A percentile compares a stretch with the other conserved stretches of the same genome.
These are phyloP conservation scores for Aphaenogaster floridana DNA, from an alignment of 1,140 invertebrate species.

Conservation along the genomic window DNA sequence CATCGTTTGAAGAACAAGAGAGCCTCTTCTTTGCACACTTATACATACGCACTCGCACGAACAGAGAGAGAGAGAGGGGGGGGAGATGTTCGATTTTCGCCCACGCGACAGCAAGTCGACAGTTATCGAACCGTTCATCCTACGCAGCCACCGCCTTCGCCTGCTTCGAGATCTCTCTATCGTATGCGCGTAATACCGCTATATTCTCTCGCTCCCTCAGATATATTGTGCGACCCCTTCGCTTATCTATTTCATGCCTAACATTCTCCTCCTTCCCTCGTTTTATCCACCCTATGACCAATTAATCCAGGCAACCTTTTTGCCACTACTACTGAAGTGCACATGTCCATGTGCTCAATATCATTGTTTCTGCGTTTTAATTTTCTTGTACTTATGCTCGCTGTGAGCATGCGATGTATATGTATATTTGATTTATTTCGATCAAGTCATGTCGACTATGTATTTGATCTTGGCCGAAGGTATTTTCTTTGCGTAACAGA, in stretches of 20 bases:
- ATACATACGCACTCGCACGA: background rate
- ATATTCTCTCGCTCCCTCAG: background rate
- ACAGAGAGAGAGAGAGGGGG: conserved; percentile 6
- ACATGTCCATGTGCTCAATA: no score
- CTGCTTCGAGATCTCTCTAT: conserved; percentile 62
- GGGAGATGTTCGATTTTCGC: conserved; percentile 67
- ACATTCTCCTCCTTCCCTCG: background rate
- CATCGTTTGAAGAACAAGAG: background rate
- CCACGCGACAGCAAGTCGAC: conserved; percentile 60
- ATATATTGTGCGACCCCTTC: background rate
- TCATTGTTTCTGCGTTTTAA: background rate
- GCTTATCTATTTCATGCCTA: conserved; percentile 3
- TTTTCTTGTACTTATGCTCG: background rate
- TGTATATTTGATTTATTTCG: background rate
- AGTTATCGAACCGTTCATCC: conserved; percentile 80
- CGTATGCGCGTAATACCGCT: conserved; percentile 14
- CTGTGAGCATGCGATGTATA: background rate
- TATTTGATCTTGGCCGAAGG: background rate
- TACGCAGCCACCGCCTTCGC: conserved; percentile 73
- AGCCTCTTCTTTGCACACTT: background rate
- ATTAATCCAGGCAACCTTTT: background rate
- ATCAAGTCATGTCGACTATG: background rate
- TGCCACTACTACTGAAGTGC: background rate
- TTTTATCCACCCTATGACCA: background rate
- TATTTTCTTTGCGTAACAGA: background rate